Conservation (phyloP, 2,888 invertebrate genomes). For the Drosophila peninsularis region DNA sequence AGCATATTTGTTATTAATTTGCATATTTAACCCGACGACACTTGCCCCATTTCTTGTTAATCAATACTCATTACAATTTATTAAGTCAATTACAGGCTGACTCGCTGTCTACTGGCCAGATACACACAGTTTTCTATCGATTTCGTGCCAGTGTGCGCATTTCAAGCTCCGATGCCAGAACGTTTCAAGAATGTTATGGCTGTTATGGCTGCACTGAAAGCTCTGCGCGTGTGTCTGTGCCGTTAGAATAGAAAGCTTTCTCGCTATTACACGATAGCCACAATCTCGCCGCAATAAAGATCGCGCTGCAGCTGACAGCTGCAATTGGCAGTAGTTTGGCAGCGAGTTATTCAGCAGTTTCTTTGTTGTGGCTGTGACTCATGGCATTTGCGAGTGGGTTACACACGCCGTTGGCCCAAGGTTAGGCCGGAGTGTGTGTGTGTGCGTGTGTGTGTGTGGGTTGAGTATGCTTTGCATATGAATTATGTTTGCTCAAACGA, state of each 20-base stretch:
- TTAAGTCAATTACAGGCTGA: neutral
- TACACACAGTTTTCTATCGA: neutral
- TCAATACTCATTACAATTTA: constrained; percentile 17
- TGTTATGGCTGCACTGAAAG: constrained; percentile 34
- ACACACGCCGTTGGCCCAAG: constrained; percentile 44
- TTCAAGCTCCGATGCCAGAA: constrained; percentile 52
- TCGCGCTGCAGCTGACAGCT: constrained; percentile 35
- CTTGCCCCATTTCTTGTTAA: neutral
- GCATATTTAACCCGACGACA: neutral
- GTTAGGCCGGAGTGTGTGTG: constrained; percentile 45
- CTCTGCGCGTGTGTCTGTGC: constrained; percentile 56
- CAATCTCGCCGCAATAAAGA: constrained; percentile 30
- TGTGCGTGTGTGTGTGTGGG: constrained; percentile 22
- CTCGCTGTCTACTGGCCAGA: neutral
- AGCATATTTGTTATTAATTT: neutral
- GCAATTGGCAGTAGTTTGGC: constrained; percentile 25
- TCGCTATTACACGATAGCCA: constrained; percentile 7
- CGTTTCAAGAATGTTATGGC: constrained; percentile 41
- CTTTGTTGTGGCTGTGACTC: constrained; percentile 4
- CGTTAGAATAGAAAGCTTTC: constrained; percentile 68
- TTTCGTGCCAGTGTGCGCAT: constrained; percentile 41
- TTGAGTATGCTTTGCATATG: constrained; percentile 55
- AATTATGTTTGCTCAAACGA: constrained; percentile 44
- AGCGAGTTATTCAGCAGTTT: constrained; percentile 39
- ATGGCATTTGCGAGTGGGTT: constrained; percentile 12